Evolutionary conservation across 2,797 vertebrate species (phyloP), one percentile per base, ranked within the genome.

Genomic region (Sebastes umbrosus): DNA sequence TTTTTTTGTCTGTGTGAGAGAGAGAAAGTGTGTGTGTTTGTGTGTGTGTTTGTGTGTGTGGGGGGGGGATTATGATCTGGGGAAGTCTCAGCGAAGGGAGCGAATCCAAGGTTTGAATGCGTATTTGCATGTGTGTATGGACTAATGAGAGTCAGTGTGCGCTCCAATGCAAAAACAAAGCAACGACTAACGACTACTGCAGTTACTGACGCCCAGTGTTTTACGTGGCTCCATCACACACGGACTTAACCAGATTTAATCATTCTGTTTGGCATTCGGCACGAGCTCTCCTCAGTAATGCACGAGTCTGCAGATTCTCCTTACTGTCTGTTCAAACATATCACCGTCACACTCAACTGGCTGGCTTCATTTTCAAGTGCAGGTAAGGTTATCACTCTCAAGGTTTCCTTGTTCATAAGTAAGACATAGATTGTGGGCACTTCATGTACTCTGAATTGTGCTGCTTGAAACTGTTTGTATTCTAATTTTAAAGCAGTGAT

Each of bases 191-290:
- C 83, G 83, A 89, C 83, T 90, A 90, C 87, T 93, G 87, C 84
- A 90, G 78, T 91, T 83, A 88, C 79, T 90, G 88, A 90, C 79
- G 64, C 54, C 60, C 85, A 84, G 88, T 91, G 86, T 94, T 94
- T 90, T 65, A 81, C 46, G 73, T 85, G 81, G 80, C 89, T 92
- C 74, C 80, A 66, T 80, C 79, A 71, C 52, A 77, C 72, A 39
- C 72, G 66, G 34, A 85, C 12, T 50, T 67, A 22, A 80, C 66
- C 65, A 75, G 65, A 82, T 84, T 71, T 70, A 34, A 69, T 54
- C 77, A 36, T 22, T 80, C 39, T 71, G 52, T 86, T 77, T 34
- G 70, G 18, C 74, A 72, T 86, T 76, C 52, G 69, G 32, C 22
- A 66, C 27, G 60, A 65, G 43, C 66, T 72, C 62, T 43, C 65